Evolutionary conservation across 1,140 invertebrate genomes (phyloP).

Genomic region (Zaprionus africanus): DNA sequence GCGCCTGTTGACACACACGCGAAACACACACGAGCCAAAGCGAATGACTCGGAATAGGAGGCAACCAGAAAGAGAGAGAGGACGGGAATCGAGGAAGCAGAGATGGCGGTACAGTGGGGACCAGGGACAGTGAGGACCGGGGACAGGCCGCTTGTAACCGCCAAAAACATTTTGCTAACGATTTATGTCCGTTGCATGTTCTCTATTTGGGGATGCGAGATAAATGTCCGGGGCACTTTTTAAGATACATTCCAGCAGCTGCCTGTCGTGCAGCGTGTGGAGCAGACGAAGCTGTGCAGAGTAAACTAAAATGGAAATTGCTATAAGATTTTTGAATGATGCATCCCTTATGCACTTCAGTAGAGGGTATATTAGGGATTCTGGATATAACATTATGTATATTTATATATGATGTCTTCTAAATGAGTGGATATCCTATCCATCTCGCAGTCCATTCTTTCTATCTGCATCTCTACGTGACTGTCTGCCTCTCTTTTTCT

Average conservation of each 20-base stretch:
- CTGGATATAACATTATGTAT: too few species aligned
- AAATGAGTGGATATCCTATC: too few species aligned
- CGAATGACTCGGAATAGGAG: neutral
- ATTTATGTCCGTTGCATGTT: constrained; percentile 79
- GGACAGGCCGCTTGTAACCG: constrained; percentile 65
- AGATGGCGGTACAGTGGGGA: neutral
- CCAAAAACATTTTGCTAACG: constrained; percentile 81
- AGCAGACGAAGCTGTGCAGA: neutral
- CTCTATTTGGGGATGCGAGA: constrained; percentile 47
- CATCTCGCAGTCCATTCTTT: too few species aligned
- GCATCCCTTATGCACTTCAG: neutral
- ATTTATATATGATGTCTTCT: too few species aligned
- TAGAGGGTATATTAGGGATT: neutral
- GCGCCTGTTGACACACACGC: constrained; percentile 61
- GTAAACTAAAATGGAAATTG: neutral
- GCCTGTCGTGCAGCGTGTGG: constrained; percentile 5
- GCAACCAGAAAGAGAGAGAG: neutral
- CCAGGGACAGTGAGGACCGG: neutral
- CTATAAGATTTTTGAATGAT: neutral
- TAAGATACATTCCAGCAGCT: constrained; percentile 42
- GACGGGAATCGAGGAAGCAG: too few species aligned
- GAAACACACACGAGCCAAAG: constrained; percentile 1
- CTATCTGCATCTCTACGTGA: too few species aligned
- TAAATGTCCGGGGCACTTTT: constrained; percentile 73
- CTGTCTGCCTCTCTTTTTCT: too few species aligned